These are phyloP conservation scores for Nothoprocta pentlandii DNA, from an alignment of 2,113 vertebrate genomes.

Conservation along the genomic window DNA sequence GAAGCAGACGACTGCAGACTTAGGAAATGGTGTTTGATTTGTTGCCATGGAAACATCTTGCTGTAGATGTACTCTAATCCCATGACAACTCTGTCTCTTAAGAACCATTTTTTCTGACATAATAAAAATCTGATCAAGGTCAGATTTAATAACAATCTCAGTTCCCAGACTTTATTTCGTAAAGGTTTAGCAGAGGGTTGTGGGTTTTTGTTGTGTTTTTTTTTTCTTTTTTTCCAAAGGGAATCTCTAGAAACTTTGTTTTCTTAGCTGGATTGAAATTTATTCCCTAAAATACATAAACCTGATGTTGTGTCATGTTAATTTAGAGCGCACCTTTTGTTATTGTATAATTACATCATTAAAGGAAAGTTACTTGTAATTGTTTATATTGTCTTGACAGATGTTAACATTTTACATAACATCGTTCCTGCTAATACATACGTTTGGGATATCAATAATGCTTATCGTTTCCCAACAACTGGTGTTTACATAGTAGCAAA, in stretches of 20 bases:
- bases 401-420: conserved; percentile 80
- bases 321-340: conserved; percentile 77
- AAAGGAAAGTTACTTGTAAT: conserved; percentile 81
- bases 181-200: conserved; percentile 61
- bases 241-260: conserved; percentile 74
- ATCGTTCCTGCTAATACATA: conserved; percentile 76
- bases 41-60: conserved; percentile 87
- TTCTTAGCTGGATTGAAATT: conserved; percentile 64
- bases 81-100: conserved; percentile 84
- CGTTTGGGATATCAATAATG: conserved; percentile 76
- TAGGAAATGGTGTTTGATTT: conserved; percentile 85
- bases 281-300: conserved; percentile 69
- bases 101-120: conserved; percentile 83
- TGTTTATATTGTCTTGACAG: conserved; percentile 78
- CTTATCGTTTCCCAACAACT: conserved; percentile 78
- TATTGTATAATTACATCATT: conserved; percentile 76
- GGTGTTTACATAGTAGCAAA: conserved; percentile 82
- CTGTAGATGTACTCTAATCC: conserved; percentile 86
- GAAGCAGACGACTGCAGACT: conserved; percentile 80
- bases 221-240: conserved; percentile 61
- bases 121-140: conserved; percentile 87
- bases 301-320: conserved; percentile 63
- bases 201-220: background rate
- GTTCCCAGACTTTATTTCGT: conserved; percentile 73
- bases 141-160: conserved; percentile 86